Conservation (phyloP, 92 coral and sea anemone species). For the Palythoa grandiflora region DNA sequence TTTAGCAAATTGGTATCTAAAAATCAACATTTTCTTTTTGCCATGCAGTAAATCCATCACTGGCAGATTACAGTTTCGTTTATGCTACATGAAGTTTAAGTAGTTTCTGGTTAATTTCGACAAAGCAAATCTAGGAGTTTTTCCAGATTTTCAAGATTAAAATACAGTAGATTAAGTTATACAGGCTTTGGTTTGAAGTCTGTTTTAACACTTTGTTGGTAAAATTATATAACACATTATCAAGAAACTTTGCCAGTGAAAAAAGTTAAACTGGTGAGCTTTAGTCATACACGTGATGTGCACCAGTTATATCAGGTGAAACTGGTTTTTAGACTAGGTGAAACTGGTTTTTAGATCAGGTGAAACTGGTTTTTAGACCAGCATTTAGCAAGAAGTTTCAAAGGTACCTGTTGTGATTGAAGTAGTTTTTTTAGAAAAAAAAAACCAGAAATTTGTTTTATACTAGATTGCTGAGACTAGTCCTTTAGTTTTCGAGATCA, state of each 20-base stretch:
- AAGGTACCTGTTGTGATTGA: neutral
- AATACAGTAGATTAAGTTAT: neutral
- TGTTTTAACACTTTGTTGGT: neutral
- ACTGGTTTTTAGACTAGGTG: too few species aligned
- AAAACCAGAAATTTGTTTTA: neutral
- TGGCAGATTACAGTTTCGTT: too few species aligned
- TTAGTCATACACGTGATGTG: too few species aligned
- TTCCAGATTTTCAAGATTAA: neutral
- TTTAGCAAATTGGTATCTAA: neutral
- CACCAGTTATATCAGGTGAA: too few species aligned
- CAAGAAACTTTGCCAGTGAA: neutral
- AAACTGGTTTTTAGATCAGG: too few species aligned
- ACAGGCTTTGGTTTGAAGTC: neutral
- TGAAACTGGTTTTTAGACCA: too few species aligned
- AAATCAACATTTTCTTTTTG: too few species aligned
- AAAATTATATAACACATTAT: neutral
- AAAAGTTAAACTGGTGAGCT: too few species aligned
- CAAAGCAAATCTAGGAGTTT: neutral
- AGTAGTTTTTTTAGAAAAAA: neutral
- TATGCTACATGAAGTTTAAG: neutral
- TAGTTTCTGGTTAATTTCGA: neutral
- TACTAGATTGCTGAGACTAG: neutral
- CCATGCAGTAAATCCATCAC: too few species aligned
- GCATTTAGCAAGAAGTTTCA: too few species aligned
- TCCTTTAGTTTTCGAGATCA: neutral